These are phyloP conservation scores for Drosophila engyochracea DNA, from an alignment of 2,888 invertebrate genomes.

Conservation along the genomic window DNA sequence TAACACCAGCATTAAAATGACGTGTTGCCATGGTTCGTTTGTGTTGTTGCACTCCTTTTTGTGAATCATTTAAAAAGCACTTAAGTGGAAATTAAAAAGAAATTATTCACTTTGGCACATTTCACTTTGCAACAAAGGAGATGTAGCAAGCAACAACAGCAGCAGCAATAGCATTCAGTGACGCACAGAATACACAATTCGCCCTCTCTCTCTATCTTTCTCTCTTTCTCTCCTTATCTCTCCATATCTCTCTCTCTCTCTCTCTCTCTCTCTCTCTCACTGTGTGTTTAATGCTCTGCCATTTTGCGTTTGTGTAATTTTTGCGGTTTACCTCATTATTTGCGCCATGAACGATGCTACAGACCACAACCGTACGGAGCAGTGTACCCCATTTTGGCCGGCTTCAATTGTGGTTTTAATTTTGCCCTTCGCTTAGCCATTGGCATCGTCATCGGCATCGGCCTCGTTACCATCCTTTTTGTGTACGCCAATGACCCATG, in stretches of 20 bases:
- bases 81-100: conserved; percentile 84
- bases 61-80: conserved; percentile 81
- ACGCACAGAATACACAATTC: conserved; percentile 6
- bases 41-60: conserved; percentile 29
- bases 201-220: not conserved
- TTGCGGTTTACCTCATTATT: conserved; percentile 78
- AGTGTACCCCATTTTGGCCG: not conserved
- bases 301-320: conserved; percentile 72
- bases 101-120: conserved; percentile 84
- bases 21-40: conserved; percentile 10
- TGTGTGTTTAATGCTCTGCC: not conserved
- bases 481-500: conserved; percentile 30
- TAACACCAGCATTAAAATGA: conserved; percentile 40
- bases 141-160: not conserved
- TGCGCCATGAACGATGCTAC: conserved; percentile 19
- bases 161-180: conserved; percentile 8
- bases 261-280: not conserved
- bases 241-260: not conserved
- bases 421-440: conserved; percentile 37
- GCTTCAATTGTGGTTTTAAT: conserved; percentile 46
- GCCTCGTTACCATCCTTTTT: conserved; percentile 10
- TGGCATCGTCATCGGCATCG: conserved; percentile 6
- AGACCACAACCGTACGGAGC: conserved; percentile 11
- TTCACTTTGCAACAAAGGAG: conserved; percentile 38
- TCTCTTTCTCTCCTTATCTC: not conserved